Base-by-base conservation (phyloP, 2,888 invertebrate species). In the Ecdyonurus torrentis region DNA sequence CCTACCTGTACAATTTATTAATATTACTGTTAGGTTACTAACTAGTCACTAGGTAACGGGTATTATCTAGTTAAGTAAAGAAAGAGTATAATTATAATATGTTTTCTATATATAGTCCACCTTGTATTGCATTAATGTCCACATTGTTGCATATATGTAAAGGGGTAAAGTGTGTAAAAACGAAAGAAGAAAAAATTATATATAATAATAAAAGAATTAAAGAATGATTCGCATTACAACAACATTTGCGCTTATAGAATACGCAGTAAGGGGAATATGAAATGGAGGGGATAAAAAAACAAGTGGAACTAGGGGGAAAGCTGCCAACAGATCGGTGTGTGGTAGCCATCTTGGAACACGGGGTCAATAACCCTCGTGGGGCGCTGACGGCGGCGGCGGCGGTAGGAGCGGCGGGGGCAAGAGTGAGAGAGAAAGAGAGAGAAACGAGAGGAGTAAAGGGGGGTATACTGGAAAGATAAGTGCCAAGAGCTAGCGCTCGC, bases 331-430 rank as follows among this genome's bases (percentile, higher is more conserved):
- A 23, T 52, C 59, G 15, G 52, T 19, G 55, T 52, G 59, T 37
- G 37, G 60, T 59, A 19, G 22, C 59, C 23, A 24, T 10, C 50
- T 10, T 24, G 18, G 59, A 1, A 18, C 60, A 52, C 65, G 60
- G 55, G 55, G 55, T 55, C 55, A 55, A 18, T 55, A 55, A 55
- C 55, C 55, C 22, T n/a, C 7, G 10, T 53, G 58, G 23, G 61
- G 58, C 70, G 70, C 69, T 69, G 70, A 69, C 67, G 69, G 69
- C 69, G 69, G 69, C 67, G 69, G 69, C 69, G 69, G 68, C 66
- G 65, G 69, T 67, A 68, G 25, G 58, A 52, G 59, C 2, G 25
- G 50, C 37, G 59, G 22, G 25, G 23, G 59, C 23, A 59, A 18
- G 63, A 25, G 59, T 37, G 59, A 50, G 1, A 52, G 18, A 15